These are phyloP conservation scores for Micrasema longulum DNA, from an alignment of 1,140 invertebrate genomes.

Conservation along the genomic window DNA sequence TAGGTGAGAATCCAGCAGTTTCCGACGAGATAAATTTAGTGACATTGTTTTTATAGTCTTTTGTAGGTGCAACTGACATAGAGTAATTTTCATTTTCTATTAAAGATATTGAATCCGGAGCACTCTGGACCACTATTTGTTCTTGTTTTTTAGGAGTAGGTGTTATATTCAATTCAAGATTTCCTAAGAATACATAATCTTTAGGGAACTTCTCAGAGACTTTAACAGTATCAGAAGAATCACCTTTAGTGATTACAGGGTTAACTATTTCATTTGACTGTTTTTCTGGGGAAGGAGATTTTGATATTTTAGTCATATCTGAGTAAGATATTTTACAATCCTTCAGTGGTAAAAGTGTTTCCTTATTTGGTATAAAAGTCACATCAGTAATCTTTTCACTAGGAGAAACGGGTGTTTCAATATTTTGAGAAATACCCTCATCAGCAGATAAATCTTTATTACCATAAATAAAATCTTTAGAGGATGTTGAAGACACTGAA, in stretches of 20 bases:
- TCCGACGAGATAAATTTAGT: slow-evolving; percentile 56
- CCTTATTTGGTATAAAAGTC: background rate
- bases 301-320: slow-evolving; percentile 65
- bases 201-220: slow-evolving; percentile 52
- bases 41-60: background rate
- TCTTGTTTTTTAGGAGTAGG: slow-evolving; percentile 3
- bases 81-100: slow-evolving; percentile 34
- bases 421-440: slow-evolving; percentile 62
- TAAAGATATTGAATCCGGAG: slow-evolving; percentile 32
- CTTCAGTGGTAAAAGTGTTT: background rate
- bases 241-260: slow-evolving; percentile 54
- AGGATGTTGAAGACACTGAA: slow-evolving; percentile 63
- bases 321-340: slow-evolving; percentile 63
- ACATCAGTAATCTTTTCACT: slow-evolving; percentile 14
- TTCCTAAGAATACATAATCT: slow-evolving; percentile 46
- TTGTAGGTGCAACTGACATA: background rate
- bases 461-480: slow-evolving; percentile 59
- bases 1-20: slow-evolving; percentile 58
- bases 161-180: slow-evolving; percentile 49
- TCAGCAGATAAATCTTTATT: slow-evolving; percentile 63
- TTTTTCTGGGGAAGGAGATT: slow-evolving; percentile 61
- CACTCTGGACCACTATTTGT: background rate
- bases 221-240: slow-evolving; percentile 37
- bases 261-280: too few relatives aligned
- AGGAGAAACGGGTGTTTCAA: slow-evolving; percentile 22